Percentiles rank a stretch among this genome's conserved stretches.
phyloP scores from a whole-genome alignment of 2,113 vertebrate species.

The Strigops habroptila region DNA sequence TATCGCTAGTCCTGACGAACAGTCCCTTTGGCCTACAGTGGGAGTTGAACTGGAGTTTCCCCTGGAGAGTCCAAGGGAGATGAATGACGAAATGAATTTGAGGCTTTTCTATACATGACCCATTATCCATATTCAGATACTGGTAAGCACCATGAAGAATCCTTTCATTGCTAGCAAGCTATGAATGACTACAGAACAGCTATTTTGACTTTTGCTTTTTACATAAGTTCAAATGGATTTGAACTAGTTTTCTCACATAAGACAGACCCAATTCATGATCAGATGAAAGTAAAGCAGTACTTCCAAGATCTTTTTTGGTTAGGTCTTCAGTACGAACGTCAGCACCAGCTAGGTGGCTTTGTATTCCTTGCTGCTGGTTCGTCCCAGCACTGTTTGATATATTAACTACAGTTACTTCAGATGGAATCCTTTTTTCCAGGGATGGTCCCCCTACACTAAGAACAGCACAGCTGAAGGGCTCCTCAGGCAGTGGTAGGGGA shows the following conservation, averaged over 20 bases:
- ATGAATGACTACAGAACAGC: background rate
- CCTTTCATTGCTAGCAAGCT: background rate
- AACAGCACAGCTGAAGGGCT: background rate
- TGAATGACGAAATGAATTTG: background rate
- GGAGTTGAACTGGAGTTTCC: background rate
- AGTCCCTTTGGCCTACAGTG: background rate
- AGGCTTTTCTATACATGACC: background rate
- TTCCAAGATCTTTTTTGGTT: background rate
- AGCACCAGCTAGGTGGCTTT: background rate
- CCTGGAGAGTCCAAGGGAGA: background rate
- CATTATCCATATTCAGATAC: background rate
- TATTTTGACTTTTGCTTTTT: background rate
- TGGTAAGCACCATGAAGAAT: background rate
- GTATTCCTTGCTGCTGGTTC: background rate
- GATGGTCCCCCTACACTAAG: background rate
- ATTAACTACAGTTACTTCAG: background rate
- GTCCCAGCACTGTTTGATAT: background rate
- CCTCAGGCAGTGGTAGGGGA: fast-evolving
- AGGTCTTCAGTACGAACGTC: background rate
- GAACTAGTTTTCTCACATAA: background rate
- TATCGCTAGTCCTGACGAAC: background rate
- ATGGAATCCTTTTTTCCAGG: background rate
- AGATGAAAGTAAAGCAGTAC: background rate
- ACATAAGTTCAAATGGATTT: background rate
- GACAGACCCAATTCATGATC: background rate